These are phyloP conservation scores for Drosophila neotestacea DNA, from an alignment of 2,888 invertebrate genomes.

Conservation along the genomic window DNA sequence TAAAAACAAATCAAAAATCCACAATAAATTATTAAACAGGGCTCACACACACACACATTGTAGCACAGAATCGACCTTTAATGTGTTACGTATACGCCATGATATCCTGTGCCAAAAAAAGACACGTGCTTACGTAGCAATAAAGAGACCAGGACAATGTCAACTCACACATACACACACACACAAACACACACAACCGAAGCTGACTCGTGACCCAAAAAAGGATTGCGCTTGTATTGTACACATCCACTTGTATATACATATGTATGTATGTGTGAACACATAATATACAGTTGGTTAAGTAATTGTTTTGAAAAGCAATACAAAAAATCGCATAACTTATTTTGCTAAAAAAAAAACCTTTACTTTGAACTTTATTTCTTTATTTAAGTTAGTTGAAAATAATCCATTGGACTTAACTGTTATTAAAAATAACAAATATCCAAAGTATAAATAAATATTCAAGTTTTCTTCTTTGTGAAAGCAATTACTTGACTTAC, in stretches of 20 bases:
- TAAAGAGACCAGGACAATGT: conserved; percentile 79
- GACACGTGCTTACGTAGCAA: conserved; percentile 71
- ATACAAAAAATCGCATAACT: neutral
- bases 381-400: neutral
- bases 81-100: conserved; percentile 67
- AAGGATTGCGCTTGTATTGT: conserved; percentile 48
- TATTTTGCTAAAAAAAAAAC: neutral
- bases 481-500: neutral
- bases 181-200: conserved; percentile 40
- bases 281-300: neutral
- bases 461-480: neutral
- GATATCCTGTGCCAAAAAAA: conserved; percentile 66
- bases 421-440: neutral
- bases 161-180: conserved; percentile 62
- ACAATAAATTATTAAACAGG: conserved; percentile 61
- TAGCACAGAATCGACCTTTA: conserved; percentile 24
- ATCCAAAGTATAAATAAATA: neutral
- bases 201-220: conserved; percentile 78
- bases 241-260: conserved; percentile 1
- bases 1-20: conserved; percentile 62
- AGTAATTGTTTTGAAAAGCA: neutral
- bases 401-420: too few relatives aligned
- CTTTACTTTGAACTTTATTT: neutral
- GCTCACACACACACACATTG: conserved; percentile 13
- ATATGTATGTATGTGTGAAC: neutral